phyloP scores from a whole-genome alignment of 2,888 invertebrate genomes.

The Spodoptera picta region DNA sequence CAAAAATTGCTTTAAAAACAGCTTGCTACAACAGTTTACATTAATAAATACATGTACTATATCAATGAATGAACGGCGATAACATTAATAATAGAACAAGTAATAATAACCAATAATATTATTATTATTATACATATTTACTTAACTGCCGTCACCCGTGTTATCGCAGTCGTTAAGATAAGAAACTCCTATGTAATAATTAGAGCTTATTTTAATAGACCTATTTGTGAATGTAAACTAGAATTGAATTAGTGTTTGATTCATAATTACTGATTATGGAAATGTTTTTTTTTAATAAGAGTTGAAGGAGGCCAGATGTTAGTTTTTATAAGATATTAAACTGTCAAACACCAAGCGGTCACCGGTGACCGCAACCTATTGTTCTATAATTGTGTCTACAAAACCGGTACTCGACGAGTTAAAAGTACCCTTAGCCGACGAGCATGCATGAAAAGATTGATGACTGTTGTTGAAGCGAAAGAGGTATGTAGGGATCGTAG shows the following conservation, averaged over 20 bases:
- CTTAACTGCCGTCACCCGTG: slow-evolving; percentile 48
- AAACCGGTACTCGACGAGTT: too few species aligned
- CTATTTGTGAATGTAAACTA: slow-evolving; percentile 10
- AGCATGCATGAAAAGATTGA: too few species aligned
- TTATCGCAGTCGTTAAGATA: slow-evolving; percentile 57
- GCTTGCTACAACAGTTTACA: slow-evolving; percentile 27
- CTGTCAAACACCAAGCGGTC: too few species aligned
- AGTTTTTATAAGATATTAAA: too few species aligned
- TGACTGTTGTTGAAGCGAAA: too few species aligned
- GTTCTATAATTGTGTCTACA: too few species aligned
- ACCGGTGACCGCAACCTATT: too few species aligned
- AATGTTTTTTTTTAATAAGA: too few species aligned
- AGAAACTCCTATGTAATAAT: slow-evolving; percentile 38
- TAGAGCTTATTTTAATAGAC: slow-evolving; percentile 22
- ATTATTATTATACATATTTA: slow-evolving; percentile 40
- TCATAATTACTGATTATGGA: too few species aligned
- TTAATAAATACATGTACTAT: slow-evolving; percentile 31
- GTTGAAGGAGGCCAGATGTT: too few species aligned
- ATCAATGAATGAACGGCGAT: slow-evolving; percentile 54
- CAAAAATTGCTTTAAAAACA: slow-evolving; percentile 30
- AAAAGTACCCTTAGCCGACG: too few species aligned
- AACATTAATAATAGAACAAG: slow-evolving; percentile 51
- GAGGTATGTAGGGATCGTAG: too few species aligned
- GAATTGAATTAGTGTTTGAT: neutral
- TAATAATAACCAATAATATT: slow-evolving; percentile 51